These are phyloP conservation scores for Alosa alosa DNA, from an alignment of 2,113 vertebrate genomes.

Conservation along the genomic window DNA sequence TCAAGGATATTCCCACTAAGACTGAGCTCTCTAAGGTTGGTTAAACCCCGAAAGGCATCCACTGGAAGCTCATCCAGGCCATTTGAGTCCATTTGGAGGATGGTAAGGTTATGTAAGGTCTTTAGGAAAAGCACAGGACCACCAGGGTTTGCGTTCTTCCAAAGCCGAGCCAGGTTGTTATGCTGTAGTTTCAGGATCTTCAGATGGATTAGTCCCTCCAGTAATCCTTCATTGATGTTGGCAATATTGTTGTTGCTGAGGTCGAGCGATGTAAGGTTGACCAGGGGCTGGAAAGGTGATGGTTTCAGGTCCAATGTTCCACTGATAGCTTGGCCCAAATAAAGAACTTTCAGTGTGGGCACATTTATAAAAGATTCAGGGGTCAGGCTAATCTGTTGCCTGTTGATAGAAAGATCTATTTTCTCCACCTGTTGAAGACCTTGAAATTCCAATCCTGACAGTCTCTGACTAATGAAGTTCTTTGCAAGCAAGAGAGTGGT, in stretches of 20 bases:
- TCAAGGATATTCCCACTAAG: constrained; percentile 84
- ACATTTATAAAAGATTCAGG: constrained; percentile 76
- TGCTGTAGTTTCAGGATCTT: constrained; percentile 85
- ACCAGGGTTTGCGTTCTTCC: constrained; percentile 84
- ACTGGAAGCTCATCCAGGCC: constrained; percentile 91
- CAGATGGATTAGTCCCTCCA: constrained; percentile 78
- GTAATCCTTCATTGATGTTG: constrained; percentile 74
- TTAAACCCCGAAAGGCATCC: constrained; percentile 73
- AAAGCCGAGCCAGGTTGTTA: constrained; percentile 91
- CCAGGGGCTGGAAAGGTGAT: constrained; percentile 80
- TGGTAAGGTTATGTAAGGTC: constrained; percentile 61
- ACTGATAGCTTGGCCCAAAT: constrained; percentile 76
- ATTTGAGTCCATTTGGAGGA: constrained; percentile 83
- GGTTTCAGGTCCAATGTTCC: constrained; percentile 67
- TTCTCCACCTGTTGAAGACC: constrained; percentile 76
- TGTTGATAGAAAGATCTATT: constrained; percentile 83
- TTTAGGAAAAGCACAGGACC: constrained; percentile 86
- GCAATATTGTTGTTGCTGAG: constrained; percentile 96
- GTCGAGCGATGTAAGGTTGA: constrained; percentile 81
- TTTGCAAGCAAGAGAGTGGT: constrained; percentile 77
- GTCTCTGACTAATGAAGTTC: constrained; percentile 82
- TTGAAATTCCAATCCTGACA: constrained; percentile 83
- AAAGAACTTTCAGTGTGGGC: constrained; percentile 76
- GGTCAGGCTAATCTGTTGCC: constrained; percentile 69
- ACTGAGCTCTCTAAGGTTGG: constrained; percentile 70